A percentile compares a stretch with the other conserved stretches of the same genome.
Conservation (phyloP, 2,888 invertebrate species). For the Octodonta nipae region DNA sequence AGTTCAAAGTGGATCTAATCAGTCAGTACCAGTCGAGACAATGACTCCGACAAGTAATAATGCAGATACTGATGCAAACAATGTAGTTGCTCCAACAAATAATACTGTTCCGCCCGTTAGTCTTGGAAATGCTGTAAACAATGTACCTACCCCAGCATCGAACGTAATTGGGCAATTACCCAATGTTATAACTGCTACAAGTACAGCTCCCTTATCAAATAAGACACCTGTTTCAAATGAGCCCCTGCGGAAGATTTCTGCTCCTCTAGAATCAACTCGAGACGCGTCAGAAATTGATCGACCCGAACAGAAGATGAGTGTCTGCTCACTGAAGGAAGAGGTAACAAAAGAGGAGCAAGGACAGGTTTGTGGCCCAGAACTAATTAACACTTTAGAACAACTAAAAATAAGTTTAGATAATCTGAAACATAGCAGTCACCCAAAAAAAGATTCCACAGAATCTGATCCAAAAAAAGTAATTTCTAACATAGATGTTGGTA, state of each 20-base stretch:
- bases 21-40: constrained; percentile 9
- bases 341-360: constrained; percentile 23
- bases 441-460: constrained; percentile 26
- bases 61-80: too few relatives aligned
- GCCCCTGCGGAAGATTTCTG: constrained; percentile 22
- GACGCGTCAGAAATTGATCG: constrained; percentile 18
- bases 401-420: constrained; percentile 45
- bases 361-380: constrained; percentile 36
- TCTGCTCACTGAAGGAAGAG: constrained; percentile 24
- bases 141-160: not conserved
- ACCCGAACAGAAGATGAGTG: constrained; percentile 24
- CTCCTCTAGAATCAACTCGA: constrained; percentile 21
- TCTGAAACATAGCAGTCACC: constrained; percentile 41
- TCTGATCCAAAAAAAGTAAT: constrained; percentile 21
- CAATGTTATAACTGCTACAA: not conserved
- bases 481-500: constrained; percentile 21
- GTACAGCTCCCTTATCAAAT: too few relatives aligned
- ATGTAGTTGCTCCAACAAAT: too few relatives aligned
- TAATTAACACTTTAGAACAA: constrained; percentile 43
- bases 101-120: constrained; percentile 6
- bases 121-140: constrained; percentile 7
- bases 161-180: not conserved
- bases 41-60: constrained; percentile 7
- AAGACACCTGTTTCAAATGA: constrained; percentile 7
- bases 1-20: not conserved